A percentile compares a stretch with the other conserved stretches of the same genome.
These are phyloP conservation scores for Agapornis canus DNA, from an alignment of 2,797 vertebrate species.

Conservation along the genomic window DNA sequence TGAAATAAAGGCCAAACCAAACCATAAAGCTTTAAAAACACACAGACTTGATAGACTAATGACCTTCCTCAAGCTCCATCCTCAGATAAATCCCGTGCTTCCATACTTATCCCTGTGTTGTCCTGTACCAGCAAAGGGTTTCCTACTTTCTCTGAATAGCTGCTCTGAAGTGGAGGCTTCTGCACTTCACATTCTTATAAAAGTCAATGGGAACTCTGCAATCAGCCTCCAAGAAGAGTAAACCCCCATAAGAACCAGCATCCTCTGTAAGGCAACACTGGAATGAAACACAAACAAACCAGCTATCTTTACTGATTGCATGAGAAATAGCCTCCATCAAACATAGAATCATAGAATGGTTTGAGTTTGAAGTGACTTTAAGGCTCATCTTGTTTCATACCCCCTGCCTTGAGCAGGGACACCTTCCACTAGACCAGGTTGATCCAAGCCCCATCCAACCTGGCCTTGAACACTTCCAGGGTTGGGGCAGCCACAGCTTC, in stretches of 20 bases:
- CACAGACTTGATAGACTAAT: background rate
- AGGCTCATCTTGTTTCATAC: background rate
- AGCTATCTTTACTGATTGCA: background rate
- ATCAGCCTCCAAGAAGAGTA: background rate
- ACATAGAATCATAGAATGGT: background rate
- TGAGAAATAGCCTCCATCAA: background rate
- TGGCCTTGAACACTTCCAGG: background rate
- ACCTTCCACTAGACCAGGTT: background rate
- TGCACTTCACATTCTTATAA: background rate
- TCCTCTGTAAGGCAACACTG: background rate
- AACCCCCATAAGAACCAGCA: background rate
- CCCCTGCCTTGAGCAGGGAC: background rate
- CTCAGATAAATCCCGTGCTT: background rate
- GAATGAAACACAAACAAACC: background rate
- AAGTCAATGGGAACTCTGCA: background rate
- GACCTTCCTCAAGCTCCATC: background rate
- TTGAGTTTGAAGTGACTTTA: background rate
- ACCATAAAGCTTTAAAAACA: background rate
- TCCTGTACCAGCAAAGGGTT: background rate
- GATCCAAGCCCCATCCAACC: background rate
- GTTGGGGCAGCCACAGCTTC: background rate
- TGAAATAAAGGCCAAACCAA: background rate
- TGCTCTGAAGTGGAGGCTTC: background rate
- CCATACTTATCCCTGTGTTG: background rate
- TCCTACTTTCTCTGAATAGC: background rate